Conservation (phyloP, 2,797 vertebrate species). For the Sebastes oblongus region DNA sequence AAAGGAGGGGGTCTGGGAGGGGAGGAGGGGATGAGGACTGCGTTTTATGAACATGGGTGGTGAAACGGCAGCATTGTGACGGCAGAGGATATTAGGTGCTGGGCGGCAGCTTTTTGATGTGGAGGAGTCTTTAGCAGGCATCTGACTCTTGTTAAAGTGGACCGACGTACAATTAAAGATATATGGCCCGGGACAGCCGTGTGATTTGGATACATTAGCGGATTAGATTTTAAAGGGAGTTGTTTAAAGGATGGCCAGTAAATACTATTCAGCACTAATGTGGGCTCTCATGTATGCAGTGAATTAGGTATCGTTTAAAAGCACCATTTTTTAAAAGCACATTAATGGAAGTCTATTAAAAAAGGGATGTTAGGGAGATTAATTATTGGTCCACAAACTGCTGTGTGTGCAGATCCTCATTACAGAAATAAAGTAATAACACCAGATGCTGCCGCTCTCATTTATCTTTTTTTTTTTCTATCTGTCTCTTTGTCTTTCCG, state of each 20-base stretch:
- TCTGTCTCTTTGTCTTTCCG: not conserved
- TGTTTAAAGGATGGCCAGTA: slow-evolving; percentile 72
- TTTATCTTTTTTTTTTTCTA: slow-evolving; percentile 31
- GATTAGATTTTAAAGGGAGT: slow-evolving; percentile 79
- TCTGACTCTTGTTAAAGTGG: slow-evolving; percentile 79
- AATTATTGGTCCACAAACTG: slow-evolving; percentile 60
- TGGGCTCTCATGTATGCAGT: slow-evolving; percentile 38
- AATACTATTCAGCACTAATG: slow-evolving; percentile 68
- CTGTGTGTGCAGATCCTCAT: slow-evolving; percentile 55
- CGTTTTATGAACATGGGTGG: slow-evolving; percentile 79
- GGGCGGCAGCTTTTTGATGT: slow-evolving; percentile 78
- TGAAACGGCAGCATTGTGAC: slow-evolving; percentile 76
- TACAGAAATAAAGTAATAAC: slow-evolving; percentile 31
- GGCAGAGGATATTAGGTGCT: slow-evolving; percentile 77
- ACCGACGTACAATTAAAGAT: slow-evolving; percentile 74
- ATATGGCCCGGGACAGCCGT: slow-evolving; percentile 74
- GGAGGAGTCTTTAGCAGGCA: slow-evolving; percentile 56
- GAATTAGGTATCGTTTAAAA: slow-evolving; percentile 60
- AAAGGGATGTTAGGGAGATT: slow-evolving; percentile 62
- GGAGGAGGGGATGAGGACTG: slow-evolving; percentile 3
- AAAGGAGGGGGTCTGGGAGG: slow-evolving; percentile 51
- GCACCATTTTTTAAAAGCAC: slow-evolving; percentile 63
- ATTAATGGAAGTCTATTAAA: slow-evolving; percentile 74
- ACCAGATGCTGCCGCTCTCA: slow-evolving; percentile 33
- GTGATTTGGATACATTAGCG: slow-evolving; percentile 81